Evolutionary conservation across 2,113 vertebrate species (phyloP), one percentile per base, ranked within the genome.

Genomic region (Alaudala cheleensis): DNA sequence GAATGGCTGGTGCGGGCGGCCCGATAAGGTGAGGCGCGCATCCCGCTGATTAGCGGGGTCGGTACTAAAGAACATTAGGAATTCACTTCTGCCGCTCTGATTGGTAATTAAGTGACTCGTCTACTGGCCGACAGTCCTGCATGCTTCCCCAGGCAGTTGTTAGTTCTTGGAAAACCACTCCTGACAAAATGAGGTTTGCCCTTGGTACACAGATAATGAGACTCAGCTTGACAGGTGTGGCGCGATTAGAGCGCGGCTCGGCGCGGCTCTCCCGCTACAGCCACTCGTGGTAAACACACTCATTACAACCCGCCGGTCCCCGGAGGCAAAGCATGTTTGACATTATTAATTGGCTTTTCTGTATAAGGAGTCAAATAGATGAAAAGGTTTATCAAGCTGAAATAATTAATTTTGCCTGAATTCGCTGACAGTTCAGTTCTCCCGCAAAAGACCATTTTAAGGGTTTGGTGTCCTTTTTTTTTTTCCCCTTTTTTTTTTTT

Each of bases 271-370:
- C 96, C 98, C 90, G 97, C 96, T 97, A 58, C 56, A 98, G 98
- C 98, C 98, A 98, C 97, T 97, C 96, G 96, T 97, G 92, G 99
- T 99, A 99, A 99, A 99, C 99, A 99, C 98, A 98, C 99, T 99
- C 99, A 99, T 99, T 99, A 99, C 99, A 97, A 97, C 97, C 96
- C 97, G 97, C 98, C 92, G 96, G 96, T 99, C 99, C 98, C 98
- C 47, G 77, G 98, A 99, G 99, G 97, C 97, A 98, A 98, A 99
- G 98, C 98, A 98, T 99, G 99, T 99, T 99, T 99, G 99, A 99
- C 99, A 99, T 99, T 99, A 99, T 99, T 99, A 99, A 99, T 99
- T 99, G 99, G 99, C 99, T 99, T 99, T 99, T 99, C 99, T 98
- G 98, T 98, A 98, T 98, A 98, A 98, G 98, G 98, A 99, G 99